Percentiles rank a stretch among this genome's conserved stretches.
These are phyloP conservation scores for Mesorhabditis spiculigera DNA, from an alignment of 2,888 invertebrate genomes.

Conservation along the genomic window DNA sequence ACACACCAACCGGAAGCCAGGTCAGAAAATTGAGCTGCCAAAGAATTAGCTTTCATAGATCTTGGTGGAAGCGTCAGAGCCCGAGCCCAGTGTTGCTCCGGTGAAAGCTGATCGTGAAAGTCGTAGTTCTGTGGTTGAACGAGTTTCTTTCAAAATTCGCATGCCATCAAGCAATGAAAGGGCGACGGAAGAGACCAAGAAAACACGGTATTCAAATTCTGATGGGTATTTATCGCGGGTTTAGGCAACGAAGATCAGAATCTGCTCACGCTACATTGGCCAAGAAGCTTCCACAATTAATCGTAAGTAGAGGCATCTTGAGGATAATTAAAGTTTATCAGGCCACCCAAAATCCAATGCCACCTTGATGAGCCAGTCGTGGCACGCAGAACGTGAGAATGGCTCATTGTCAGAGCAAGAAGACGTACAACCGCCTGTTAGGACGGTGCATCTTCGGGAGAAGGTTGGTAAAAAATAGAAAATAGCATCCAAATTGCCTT, in stretches of 20 bases:
- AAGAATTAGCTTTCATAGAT: too few species aligned
- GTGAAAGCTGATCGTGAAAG: not conserved
- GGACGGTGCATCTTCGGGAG: slow-evolving; percentile 19
- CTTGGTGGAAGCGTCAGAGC: too few species aligned
- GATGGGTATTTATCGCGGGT: not conserved
- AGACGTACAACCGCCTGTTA: not conserved
- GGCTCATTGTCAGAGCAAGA: not conserved
- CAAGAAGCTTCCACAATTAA: not conserved
- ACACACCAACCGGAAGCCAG: not conserved
- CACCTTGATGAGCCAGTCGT: slow-evolving; percentile 31
- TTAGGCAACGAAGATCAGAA: not conserved
- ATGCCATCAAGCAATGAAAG: not conserved
- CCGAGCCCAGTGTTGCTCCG: too few species aligned
- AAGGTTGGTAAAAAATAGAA: slow-evolving; percentile 22
- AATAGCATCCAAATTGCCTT: not conserved
- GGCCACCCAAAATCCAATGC: not conserved
- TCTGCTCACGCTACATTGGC: not conserved
- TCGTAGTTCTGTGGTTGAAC: not conserved
- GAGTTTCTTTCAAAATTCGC: not conserved
- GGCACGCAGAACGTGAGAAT: slow-evolving; percentile 20
- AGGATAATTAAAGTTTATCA: not conserved
- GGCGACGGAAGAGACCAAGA: not conserved
- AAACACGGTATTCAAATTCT: not conserved
- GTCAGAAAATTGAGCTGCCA: not conserved
- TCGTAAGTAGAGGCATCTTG: not conserved